Percentiles rank a stretch among this genome's conserved stretches.
phyloP scores from a whole-genome alignment of 2,113 vertebrate species.

The Hypomesus transpacificus region DNA sequence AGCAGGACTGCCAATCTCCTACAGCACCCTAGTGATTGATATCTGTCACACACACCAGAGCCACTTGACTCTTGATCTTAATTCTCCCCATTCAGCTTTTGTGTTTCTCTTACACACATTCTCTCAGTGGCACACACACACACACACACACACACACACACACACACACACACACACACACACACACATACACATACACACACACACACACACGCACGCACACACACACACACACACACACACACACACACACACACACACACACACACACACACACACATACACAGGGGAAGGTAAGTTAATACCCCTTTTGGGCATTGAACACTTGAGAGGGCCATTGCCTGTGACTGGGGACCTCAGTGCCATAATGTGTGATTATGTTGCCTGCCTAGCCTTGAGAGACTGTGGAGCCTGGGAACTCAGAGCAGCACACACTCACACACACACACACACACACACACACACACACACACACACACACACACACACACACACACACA shows the following conservation, averaged over 20 bases:
- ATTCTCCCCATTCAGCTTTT: not conserved
- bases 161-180: not conserved
- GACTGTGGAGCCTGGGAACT: not conserved
- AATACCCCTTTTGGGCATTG: slow-evolving; percentile 30
- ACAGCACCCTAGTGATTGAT: too few species aligned
- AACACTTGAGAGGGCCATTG: slow-evolving; percentile 21
- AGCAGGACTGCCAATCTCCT: too few species aligned
- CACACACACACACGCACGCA: slow-evolving; percentile 3
- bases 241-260: slow-evolving; percentile 7
- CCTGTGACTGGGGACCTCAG: slow-evolving; percentile 13
- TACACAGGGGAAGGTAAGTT: not conserved
- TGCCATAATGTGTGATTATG: slow-evolving; percentile 28
- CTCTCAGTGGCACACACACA: too few species aligned
- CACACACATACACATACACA: slow-evolving; percentile 2
- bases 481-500: not conserved
- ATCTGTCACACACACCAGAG: not conserved
- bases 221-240: slow-evolving; percentile 5
- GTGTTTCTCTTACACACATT: not conserved
- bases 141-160: not conserved
- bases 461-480: not conserved
- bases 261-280: slow-evolving; percentile 5
- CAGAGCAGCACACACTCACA: not conserved
- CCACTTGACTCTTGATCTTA: slow-evolving; percentile 7
- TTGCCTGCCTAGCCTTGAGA: slow-evolving; percentile 25
- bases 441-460: not conserved